phyloP scores from a whole-genome alignment of 1,140 invertebrate species.

The Platyura marginata region DNA sequence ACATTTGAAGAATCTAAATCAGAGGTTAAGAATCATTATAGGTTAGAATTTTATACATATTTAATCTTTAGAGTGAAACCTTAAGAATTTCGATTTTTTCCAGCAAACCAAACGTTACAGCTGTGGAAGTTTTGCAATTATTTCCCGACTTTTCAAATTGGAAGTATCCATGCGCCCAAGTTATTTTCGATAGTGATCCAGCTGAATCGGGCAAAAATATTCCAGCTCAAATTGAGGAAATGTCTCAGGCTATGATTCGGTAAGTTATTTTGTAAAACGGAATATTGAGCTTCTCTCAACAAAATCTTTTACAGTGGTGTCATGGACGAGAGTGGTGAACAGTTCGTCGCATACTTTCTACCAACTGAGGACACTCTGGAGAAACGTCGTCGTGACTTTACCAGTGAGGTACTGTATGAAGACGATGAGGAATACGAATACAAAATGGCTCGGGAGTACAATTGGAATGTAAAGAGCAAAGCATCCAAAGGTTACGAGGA shows the following conservation, averaged over 20 bases:
- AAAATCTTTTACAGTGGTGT: conserved; percentile 49
- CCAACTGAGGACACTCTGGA: conserved; percentile 82
- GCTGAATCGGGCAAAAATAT: conserved; percentile 63
- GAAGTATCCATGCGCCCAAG: conserved; percentile 96
- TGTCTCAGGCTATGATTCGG: conserved; percentile 98
- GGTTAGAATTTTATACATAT: no score
- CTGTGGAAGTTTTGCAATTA: conserved; percentile 76
- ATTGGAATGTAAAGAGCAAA: conserved; percentile 99
- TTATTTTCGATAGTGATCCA: conserved; percentile 94
- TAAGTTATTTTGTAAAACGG: conserved; percentile 16
- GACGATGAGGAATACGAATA: conserved; percentile 90
- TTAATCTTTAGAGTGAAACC: no score
- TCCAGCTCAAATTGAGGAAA: conserved; percentile 81
- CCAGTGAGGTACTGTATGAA: conserved; percentile 60
- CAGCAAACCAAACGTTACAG: conserved; percentile 73
- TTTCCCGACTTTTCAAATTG: conserved; percentile 93
- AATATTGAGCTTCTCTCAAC: conserved; percentile 1
- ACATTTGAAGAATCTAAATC: conserved; percentile 88
- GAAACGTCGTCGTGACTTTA: conserved; percentile 68
- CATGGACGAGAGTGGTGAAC: conserved; percentile 95
- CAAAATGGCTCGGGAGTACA: conserved; percentile 88
- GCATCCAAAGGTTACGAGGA: conserved; percentile 95
- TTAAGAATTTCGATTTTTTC: not conserved
- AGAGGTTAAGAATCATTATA: conserved; percentile 82
- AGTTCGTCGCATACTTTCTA: conserved; percentile 97